Base-by-base conservation (phyloP, 2,797 vertebrate genomes). In the Sebastes oblongus region DNA sequence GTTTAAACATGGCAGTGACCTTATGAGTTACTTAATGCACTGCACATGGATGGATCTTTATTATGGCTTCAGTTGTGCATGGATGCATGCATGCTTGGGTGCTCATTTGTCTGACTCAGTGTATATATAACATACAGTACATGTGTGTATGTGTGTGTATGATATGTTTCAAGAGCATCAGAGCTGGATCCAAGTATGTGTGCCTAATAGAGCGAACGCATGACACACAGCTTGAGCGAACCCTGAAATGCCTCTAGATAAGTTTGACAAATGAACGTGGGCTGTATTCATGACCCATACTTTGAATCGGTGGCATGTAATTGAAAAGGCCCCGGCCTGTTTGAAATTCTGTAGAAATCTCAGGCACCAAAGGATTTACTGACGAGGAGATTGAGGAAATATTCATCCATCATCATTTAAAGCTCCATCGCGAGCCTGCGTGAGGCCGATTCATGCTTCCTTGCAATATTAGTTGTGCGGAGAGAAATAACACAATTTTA, bases 391-490 rank as follows among this genome's bases (percentile, higher is more conserved):
- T 36, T 8, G 18, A 59, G 71, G 64, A 85, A 88, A 81, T 79
- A 62, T 75, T 86, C 71, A 83, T 92, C 82, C 58, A 68, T 91
- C 83, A 85, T 81, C 22, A 58, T 87, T 86, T 74, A 69, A 75
- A 69, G 55, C 66, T 70, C 56, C 32, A 46, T 16, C 12, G 24
- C 56, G 59, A 66, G 18, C 10, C 46, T 56, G 55, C 54, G 66
- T 76, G 56, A 59, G 46, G 29, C 29, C 52, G 34, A 50, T 60
- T 81, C 55, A 18, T 56, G 52, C 54, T 29, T 75, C 62, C 18
- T 11, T 3, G 46, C 11, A 14, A 67, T 59, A 58, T 67, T 66
- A 67, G 34, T 29, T 27, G 5, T n/a, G 20, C 8, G 65, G 67
- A 60, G 20, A 81, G 75, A 77, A 85, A 73, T 58, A 70, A 14